Conservation (phyloP, 2,113 vertebrate genomes). For the Thamnaconus septentrionalis region DNA sequence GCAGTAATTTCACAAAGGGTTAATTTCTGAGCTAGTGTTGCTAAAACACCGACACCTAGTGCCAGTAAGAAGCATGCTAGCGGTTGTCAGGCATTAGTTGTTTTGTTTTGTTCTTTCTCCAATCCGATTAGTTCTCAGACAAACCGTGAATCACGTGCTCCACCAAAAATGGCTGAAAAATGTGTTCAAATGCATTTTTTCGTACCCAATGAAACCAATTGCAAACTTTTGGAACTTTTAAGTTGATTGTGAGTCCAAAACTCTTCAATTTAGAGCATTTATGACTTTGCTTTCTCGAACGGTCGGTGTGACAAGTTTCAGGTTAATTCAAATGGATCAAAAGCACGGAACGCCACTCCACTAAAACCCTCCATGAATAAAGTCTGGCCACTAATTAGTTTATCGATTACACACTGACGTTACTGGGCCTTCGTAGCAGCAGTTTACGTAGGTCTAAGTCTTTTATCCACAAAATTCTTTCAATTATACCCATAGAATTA, state of each 20-base stretch:
- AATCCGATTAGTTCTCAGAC: too few relatives aligned
- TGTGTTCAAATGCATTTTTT: too few relatives aligned
- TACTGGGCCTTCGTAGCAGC: constrained; percentile 43
- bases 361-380: too few relatives aligned
- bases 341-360: too few relatives aligned
- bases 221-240: too few relatives aligned
- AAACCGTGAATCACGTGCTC: not conserved
- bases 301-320: too few relatives aligned
- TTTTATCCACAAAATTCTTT: not conserved
- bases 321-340: too few relatives aligned
- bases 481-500: not conserved
- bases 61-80: not conserved
- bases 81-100: not conserved
- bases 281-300: too few relatives aligned
- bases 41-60: not conserved
- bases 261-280: too few relatives aligned
- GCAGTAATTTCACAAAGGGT: too few relatives aligned
- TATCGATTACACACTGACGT: constrained; percentile 19
- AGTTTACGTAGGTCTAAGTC: not conserved
- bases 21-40: not conserved
- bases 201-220: too few relatives aligned
- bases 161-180: not conserved
- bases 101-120: not conserved
- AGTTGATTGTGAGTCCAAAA: too few relatives aligned
- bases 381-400: not conserved